phyloP scores from a whole-genome alignment of 2,888 invertebrate genomes.

The Dione juno region DNA sequence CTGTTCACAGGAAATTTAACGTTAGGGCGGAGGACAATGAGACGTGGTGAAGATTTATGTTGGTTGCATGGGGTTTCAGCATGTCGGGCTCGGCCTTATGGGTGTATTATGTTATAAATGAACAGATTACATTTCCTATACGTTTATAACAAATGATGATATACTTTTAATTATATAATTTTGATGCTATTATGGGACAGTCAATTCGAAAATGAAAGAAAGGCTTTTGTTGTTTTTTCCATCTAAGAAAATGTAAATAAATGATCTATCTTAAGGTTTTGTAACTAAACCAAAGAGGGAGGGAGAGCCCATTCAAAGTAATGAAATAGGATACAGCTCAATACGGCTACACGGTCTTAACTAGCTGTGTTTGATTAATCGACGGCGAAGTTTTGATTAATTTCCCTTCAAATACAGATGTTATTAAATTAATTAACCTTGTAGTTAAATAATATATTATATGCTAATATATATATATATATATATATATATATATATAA shows the following conservation, averaged over 20 bases:
- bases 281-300: neutral
- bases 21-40: constrained; percentile 13
- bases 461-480: neutral
- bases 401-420: constrained; percentile 20
- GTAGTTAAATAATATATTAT: neutral
- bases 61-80: constrained; percentile 17
- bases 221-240: neutral
- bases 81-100: neutral
- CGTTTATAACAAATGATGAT: too few species aligned
- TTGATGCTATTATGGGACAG: too few species aligned
- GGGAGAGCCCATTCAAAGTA: constrained; percentile 5
- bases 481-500: too few species aligned
- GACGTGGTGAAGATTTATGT: constrained; percentile 21
- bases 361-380: constrained; percentile 17
- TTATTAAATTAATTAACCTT: constrained; percentile 18
- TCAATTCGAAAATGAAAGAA: too few species aligned
- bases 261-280: neutral
- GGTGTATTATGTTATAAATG: neutral
- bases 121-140: neutral
- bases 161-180: too few species aligned
- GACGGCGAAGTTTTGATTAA: constrained; percentile 23
- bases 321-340: constrained; percentile 1
- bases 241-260: neutral
- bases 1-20: constrained; percentile 24
- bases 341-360: neutral